These are phyloP conservation scores for Stichopus horrens DNA, from an alignment of 53 echinoderm and acorn worm genomes.

Conservation along the genomic window DNA sequence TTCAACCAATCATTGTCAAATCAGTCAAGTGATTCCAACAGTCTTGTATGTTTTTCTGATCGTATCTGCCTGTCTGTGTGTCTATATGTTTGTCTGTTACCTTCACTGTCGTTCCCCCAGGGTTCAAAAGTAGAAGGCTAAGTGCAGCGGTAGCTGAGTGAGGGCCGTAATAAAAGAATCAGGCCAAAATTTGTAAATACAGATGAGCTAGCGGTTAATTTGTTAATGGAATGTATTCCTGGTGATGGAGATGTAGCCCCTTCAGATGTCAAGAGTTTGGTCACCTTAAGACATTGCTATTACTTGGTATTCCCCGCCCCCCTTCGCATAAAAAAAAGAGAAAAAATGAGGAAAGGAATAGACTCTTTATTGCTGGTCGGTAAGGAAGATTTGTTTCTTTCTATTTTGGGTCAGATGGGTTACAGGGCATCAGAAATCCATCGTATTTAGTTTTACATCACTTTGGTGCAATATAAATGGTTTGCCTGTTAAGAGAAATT, in stretches of 20 bases:
- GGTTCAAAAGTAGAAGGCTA: background rate
- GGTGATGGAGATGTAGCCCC: too few relatives aligned
- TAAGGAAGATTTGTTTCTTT: background rate
- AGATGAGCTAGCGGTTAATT: too few relatives aligned
- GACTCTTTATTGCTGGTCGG: constrained; percentile 7
- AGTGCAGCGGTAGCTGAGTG: background rate
- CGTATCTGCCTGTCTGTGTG: background rate
- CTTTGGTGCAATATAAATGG: background rate
- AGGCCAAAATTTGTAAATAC: too few relatives aligned
- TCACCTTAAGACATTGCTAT: too few relatives aligned
- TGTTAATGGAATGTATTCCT: too few relatives aligned
- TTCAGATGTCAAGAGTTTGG: too few relatives aligned
- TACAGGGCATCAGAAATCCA: background rate
- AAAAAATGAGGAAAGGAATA: background rate
- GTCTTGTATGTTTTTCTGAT: background rate
- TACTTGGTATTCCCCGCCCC: too few relatives aligned
- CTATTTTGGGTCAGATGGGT: background rate
- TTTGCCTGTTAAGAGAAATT: too few relatives aligned
- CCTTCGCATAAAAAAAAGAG: too few relatives aligned
- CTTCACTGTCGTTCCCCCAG: background rate
- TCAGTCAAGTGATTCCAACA: background rate
- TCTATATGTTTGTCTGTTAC: background rate
- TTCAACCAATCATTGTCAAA: too few relatives aligned
- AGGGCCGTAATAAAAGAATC: background rate
- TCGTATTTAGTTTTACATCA: background rate